These are phyloP conservation scores for Schizopygopsis malacanthus DNA, from an alignment of 2,797 vertebrate species.

Conservation along the genomic window DNA sequence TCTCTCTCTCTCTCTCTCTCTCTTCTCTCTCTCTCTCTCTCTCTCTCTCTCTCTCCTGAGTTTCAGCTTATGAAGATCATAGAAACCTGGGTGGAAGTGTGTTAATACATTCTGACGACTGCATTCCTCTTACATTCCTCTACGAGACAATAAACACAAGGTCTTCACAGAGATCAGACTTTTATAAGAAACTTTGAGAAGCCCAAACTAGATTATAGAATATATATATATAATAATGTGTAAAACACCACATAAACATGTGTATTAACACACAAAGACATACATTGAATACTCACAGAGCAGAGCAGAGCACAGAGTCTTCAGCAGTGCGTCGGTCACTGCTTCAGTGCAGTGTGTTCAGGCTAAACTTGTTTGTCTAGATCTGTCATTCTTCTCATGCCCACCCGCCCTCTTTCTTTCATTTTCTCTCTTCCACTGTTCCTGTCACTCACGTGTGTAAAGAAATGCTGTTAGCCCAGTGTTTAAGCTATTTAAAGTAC, in stretches of 20 bases:
- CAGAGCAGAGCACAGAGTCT: background rate
- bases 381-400: conserved; percentile 32
- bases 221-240: background rate
- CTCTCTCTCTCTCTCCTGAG: conserved; percentile 46
- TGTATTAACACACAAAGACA: background rate
- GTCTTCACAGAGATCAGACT: background rate
- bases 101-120: background rate
- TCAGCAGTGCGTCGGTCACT: background rate
- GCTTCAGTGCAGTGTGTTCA: conserved; percentile 34
- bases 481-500: background rate
- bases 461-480: conserved; percentile 45
- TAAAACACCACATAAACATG: background rate
- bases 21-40: conserved; percentile 24
- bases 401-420: background rate
- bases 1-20: conserved; percentile 38
- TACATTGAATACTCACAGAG: background rate
- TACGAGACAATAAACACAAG: background rate
- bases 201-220: background rate
- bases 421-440: background rate
- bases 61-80: conserved; percentile 43
- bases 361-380: conserved; percentile 55
- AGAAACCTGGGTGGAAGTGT: background rate
- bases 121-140: conserved; percentile 24
- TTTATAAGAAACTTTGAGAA: background rate
- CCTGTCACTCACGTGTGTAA: background rate